These are phyloP conservation scores for Microtus richardsoni DNA, from an alignment of 2,113 vertebrate genomes.

Conservation along the genomic window DNA sequence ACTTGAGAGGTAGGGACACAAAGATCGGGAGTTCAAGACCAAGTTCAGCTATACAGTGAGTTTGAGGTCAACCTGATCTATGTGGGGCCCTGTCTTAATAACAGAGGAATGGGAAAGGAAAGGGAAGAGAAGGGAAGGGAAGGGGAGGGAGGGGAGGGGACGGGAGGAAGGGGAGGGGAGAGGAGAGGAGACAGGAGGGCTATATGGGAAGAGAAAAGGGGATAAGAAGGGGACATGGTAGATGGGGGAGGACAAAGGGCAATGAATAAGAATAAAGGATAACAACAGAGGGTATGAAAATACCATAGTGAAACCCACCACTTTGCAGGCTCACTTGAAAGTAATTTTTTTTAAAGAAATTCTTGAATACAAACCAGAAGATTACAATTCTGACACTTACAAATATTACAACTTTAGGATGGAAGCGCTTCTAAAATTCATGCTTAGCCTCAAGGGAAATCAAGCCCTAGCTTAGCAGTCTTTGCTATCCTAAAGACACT, in stretches of 20 bases:
- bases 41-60: neutral
- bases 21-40: neutral
- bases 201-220: neutral
- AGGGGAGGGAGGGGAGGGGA: too few relatives aligned
- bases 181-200: neutral
- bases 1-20: neutral
- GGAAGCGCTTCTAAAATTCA: neutral
- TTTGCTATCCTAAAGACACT: neutral
- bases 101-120: neutral
- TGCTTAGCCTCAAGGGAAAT: neutral
- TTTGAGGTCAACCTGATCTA: neutral
- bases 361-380: neutral
- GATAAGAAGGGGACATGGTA: neutral
- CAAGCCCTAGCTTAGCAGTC: neutral
- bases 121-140: neutral
- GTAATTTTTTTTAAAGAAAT: neutral
- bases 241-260: neutral
- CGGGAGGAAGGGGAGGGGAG: accelerated
- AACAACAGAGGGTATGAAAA: neutral
- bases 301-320: neutral
- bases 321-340: neutral
- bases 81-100: too few relatives aligned
- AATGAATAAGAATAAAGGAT: neutral
- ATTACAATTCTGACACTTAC: conserved; percentile 22
- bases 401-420: neutral